phyloP scores from a whole-genome alignment of 2,888 invertebrate species.

The Busseola fusca region DNA sequence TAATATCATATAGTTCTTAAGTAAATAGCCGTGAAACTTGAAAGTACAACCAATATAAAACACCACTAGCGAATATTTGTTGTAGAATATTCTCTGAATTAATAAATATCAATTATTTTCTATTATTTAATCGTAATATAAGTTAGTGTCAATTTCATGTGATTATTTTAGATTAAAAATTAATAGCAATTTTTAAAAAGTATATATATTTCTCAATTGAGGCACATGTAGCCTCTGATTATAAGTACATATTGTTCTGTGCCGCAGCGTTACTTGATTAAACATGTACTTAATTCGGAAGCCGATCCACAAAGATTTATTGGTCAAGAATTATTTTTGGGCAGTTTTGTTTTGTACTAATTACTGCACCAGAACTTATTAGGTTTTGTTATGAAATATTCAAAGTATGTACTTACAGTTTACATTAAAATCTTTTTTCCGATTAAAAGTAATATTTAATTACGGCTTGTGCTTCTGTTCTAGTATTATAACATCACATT shows the following conservation, averaged over 20 bases:
- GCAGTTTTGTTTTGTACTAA: constrained; percentile 22
- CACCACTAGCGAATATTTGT: constrained; percentile 83
- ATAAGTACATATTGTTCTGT: constrained; percentile 44
- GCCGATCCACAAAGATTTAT: constrained; percentile 19
- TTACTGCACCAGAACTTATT: constrained; percentile 21
- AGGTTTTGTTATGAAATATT: constrained; percentile 16
- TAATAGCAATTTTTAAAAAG: constrained; percentile 41
- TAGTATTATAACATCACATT: constrained; percentile 57
- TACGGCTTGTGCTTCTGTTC: constrained; percentile 40
- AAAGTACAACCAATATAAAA: constrained; percentile 80
- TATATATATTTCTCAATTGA: constrained; percentile 35
- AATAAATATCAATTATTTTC: constrained; percentile 70
- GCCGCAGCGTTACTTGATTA: constrained; percentile 56
- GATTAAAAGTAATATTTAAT: constrained; percentile 27
- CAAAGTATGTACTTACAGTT: constrained; percentile 38
- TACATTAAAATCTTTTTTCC: constrained; percentile 18
- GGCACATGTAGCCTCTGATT: constrained; percentile 42
- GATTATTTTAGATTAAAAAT: constrained; percentile 65
- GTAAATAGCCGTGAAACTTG: constrained; percentile 70
- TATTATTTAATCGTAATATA: constrained; percentile 67
- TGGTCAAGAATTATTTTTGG: constrained; percentile 19
- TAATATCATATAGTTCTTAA: constrained; percentile 67
- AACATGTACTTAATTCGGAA: constrained; percentile 61
- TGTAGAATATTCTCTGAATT: constrained; percentile 81
- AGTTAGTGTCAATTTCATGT: constrained; percentile 79